Evolutionary conservation across 2,797 vertebrate species (phyloP), one percentile per base, ranked within the genome.

Genomic region (Corythornis leucogaster): DNA sequence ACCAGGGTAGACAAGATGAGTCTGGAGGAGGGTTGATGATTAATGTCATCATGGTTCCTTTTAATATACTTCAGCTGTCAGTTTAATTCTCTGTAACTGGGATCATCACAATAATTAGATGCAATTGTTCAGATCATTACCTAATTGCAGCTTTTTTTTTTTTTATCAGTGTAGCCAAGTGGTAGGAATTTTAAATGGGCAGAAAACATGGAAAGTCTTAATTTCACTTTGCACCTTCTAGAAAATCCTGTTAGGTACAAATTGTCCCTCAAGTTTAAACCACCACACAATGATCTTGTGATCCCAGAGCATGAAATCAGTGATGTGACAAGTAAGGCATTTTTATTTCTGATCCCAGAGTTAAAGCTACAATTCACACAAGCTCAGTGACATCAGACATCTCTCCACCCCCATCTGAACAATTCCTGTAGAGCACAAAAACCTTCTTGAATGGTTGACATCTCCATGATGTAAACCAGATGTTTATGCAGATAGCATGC

Each of bases 101-200:
- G 62, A 48, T 94, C 92, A 95, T 93, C 84, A 85, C 68, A 90
- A 75, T 85, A 93, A 96, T 94, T 80, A 83, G 76, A 78, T 80
- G 51, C 76, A 90, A 87, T 87, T 87, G 84, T 89, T 95, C 90
- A 48, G 80, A 92, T 87, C 62, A 75, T 87, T 94, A 58, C 69
- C 42, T 90, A 74, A 85, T 84, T 77, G 61, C 73, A 62, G 33
- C 9, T 61, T 87, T 86, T 86, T 61, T 43, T 33, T 28, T 59
- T 38, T 35, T 61, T 42, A 20, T 6, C 64, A 26, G 31, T 21
- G 50, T 12, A 55, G 51, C 50, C 3, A 8, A 25, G 66, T 87
- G 38, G 19, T 2, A 3, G 62, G 79, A 75, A 64, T 89, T 85
- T 77, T 77, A 58, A 87, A 74, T 48, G 61, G 25, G 11, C 31